Base-by-base conservation (phyloP, 2,888 invertebrate genomes). In the Drosophila differens region DNA sequence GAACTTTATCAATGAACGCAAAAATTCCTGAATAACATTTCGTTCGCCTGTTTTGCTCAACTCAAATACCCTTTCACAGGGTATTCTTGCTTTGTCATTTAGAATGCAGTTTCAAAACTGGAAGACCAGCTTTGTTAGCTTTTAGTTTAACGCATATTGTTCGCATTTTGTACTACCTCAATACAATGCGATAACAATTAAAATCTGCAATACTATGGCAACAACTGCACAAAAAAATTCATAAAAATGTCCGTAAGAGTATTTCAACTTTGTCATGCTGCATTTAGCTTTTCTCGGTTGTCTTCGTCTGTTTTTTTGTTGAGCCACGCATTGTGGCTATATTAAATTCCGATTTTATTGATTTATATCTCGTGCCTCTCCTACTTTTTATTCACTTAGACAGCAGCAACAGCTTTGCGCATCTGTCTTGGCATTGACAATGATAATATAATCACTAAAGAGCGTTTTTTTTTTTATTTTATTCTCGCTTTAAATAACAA, bases 271-370 rank as follows among this genome's bases (percentile, higher is more conserved):
- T 55, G 44, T 12, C 14, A 9, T 44, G 16, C 7, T 7, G 19
- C 6, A 9, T 14, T 19, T 10, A n/a, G 6, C 22, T 9, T 14
- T 65, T 62, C 33, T 30, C 12, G 37, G 53, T 35, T 68, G 33
- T 37, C 30, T 37, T 54, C 37, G 19, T 61, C 52, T 55, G 30
- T 58, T 66, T 73, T 35, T 44, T 67, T 60, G 44, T n/a, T 53
- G 51, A 41, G 51, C 54, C 79, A 71, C 70, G 69, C 68, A 54
- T 74, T 85, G 83, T 68, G 81, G 83, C 74, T 74, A 74, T 88
- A 90, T 90, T 90, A 86, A 90, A 86, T 86, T 86, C 85, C 89
- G 69, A 75, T 81, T 73, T 81, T 86, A 86, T 86, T 83, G 85
- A 86, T 86, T 89, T 82, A 77, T 77, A 70, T 76, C 64, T 53